These are phyloP conservation scores for Falco concolor DNA, from an alignment of 2,797 vertebrate genomes.

Conservation along the genomic window DNA sequence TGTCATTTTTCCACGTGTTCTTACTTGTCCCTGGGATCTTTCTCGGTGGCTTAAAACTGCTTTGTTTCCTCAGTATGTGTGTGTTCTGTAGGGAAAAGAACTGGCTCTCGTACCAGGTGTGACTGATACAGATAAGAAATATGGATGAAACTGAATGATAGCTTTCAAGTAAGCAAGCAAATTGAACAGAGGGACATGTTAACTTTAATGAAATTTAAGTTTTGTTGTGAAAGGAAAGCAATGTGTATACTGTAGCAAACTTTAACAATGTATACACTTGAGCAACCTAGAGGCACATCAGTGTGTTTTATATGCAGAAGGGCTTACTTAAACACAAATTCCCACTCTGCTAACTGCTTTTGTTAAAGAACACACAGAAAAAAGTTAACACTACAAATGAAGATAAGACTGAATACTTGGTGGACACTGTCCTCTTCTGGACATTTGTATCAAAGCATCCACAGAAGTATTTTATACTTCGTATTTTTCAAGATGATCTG, in stretches of 20 bases:
- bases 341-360: background rate
- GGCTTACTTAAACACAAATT: background rate
- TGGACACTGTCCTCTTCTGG: conserved; percentile 50
- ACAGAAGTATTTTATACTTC: background rate
- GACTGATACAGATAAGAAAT: background rate
- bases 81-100: background rate
- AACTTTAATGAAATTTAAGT: background rate
- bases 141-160: background rate
- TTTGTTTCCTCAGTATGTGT: background rate
- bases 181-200: background rate
- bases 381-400: background rate
- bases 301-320: background rate
- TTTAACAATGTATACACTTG: background rate
- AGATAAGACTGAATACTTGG: background rate
- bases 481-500: background rate
- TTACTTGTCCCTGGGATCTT: background rate
- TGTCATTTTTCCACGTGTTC: background rate
- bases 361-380: background rate
- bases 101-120: background rate
- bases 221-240: background rate
- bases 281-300: background rate
- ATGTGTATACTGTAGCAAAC: background rate
- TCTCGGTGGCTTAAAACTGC: background rate
- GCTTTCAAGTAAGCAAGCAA: background rate
- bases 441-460: background rate